These are phyloP conservation scores for Erebia epiphron DNA, from an alignment of 2,888 invertebrate genomes.

Conservation along the genomic window DNA sequence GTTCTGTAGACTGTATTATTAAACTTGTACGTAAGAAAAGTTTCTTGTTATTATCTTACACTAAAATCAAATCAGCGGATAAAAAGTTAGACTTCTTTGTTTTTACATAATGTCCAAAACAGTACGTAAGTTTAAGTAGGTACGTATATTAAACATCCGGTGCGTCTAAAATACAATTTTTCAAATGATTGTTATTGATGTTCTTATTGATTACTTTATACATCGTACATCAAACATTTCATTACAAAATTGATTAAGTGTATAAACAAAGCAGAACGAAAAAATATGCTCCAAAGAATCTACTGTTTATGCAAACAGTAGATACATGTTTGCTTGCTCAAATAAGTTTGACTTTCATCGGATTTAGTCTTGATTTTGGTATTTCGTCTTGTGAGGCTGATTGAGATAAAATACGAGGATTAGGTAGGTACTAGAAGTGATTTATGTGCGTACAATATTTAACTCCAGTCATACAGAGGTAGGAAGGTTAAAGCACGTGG, in stretches of 20 bases:
- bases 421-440: no score
- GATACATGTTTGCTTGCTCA: conserved; percentile 9
- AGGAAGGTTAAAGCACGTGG: no score
- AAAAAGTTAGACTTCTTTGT: no score
- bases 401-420: neutral
- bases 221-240: conserved; percentile 17
- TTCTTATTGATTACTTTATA: neutral
- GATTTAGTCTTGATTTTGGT: conserved; percentile 1
- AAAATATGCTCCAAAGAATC: neutral
- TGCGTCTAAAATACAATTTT: conserved; percentile 2
- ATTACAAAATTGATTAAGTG: conserved; percentile 9
- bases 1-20: no score
- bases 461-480: no score
- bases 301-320: neutral
- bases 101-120: no score
- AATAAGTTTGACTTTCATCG: conserved; percentile 4
- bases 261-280: neutral
- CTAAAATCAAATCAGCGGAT: no score
- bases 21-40: no score
- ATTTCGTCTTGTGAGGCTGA: neutral
- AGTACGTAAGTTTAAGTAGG: no score
- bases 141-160: neutral
- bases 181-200: neutral
- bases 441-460: no score
- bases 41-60: no score